Evolutionary conservation across 2,888 invertebrate genomes (phyloP).

Genomic region (Theretra japonica): DNA sequence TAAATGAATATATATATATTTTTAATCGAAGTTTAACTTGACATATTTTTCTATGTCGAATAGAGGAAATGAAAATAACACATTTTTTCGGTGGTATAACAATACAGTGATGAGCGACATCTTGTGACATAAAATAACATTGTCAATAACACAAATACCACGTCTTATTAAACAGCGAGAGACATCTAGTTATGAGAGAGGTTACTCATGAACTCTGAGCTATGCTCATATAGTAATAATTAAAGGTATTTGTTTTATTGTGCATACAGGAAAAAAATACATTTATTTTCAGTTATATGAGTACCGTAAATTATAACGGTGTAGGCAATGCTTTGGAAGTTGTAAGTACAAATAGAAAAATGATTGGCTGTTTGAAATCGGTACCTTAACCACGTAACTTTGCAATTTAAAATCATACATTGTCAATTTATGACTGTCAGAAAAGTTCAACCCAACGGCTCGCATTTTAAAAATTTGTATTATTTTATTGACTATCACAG

Average conservation of each 20-base stretch:
- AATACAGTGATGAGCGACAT: slow-evolving; percentile 2
- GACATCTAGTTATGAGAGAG: not conserved
- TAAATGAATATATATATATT: too few relatives aligned
- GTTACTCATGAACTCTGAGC: too few relatives aligned
- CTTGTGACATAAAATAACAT: not conserved
- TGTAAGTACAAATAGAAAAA: too few relatives aligned
- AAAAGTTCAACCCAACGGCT: slow-evolving; percentile 10
- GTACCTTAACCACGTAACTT: not conserved
- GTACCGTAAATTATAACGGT: too few relatives aligned
- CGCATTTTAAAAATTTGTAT: slow-evolving; percentile 1
- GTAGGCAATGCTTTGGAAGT: too few relatives aligned
- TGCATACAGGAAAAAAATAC: not conserved
- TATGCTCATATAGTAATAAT: not conserved
- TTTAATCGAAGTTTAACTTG: too few relatives aligned
- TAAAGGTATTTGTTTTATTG: not conserved
- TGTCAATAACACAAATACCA: not conserved
- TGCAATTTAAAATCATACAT: not conserved
- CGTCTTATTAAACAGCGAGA: not conserved
- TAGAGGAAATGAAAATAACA: not conserved
- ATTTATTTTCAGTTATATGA: too few relatives aligned
- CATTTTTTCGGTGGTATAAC: not conserved
- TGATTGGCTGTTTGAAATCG: slow-evolving; percentile 4
- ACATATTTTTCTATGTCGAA: not conserved
- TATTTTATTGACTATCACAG: not conserved
- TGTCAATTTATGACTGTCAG: not conserved